phyloP scores from a whole-genome alignment of 2,888 invertebrate genomes.

The Pegoplata infirma region DNA sequence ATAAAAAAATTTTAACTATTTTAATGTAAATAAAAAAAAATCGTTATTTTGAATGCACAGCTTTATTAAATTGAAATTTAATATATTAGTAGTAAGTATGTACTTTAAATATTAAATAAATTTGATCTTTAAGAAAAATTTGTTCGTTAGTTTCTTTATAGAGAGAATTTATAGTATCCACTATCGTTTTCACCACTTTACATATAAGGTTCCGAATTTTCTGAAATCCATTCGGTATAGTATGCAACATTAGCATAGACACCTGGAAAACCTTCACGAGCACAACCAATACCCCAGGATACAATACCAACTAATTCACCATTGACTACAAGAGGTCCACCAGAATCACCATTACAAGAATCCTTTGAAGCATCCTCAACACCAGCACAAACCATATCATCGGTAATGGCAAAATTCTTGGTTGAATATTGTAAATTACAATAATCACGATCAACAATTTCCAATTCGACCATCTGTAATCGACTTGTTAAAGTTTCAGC shows the following conservation, averaged over 20 bases:
- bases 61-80: too few species aligned
- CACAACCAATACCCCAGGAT: conserved; percentile 75
- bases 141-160: conserved; percentile 32
- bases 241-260: conserved; percentile 66
- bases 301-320: conserved; percentile 71
- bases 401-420: conserved; percentile 63
- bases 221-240: conserved; percentile 67
- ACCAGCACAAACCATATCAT: conserved; percentile 74
- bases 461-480: conserved; percentile 79
- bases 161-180: not conserved
- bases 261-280: conserved; percentile 70
- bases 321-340: conserved; percentile 72
- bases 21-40: too few species aligned
- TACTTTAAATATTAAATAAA: not conserved
- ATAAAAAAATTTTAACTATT: too few species aligned
- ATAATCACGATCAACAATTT: conserved; percentile 77
- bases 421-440: conserved; percentile 78
- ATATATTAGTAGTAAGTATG: too few species aligned
- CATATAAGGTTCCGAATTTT: conserved; percentile 67
- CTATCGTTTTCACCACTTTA: not conserved
- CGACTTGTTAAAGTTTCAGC: conserved; percentile 65
- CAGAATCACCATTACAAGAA: conserved; percentile 74
- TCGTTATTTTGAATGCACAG: too few species aligned
- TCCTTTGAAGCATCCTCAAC: conserved; percentile 69
- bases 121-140: not conserved